Evolutionary conservation across 2,113 vertebrate genomes (phyloP).

Genomic region (Electrona antarctica): DNA sequence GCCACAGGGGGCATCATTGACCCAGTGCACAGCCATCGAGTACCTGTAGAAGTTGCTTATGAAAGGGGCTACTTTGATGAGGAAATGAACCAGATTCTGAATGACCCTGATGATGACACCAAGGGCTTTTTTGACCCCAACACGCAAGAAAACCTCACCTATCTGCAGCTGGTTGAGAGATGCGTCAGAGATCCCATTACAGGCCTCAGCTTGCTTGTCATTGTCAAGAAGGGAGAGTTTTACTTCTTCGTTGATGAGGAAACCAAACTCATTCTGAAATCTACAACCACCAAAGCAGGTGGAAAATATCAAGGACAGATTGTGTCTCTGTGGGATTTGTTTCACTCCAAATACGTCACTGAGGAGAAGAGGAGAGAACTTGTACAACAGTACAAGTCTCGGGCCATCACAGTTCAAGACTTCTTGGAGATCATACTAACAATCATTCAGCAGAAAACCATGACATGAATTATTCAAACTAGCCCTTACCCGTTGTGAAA

Average conservation of each 20-base stretch:
- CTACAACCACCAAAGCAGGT: slow-evolving; percentile 48
- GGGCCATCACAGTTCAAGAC: slow-evolving; percentile 61
- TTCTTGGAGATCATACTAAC: slow-evolving; percentile 45
- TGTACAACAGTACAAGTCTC: slow-evolving; percentile 56
- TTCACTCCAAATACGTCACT: slow-evolving; percentile 72
- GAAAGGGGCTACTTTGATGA: slow-evolving; percentile 77
- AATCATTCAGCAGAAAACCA: slow-evolving; percentile 66
- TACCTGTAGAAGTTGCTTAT: slow-evolving; percentile 81
- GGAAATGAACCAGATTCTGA: slow-evolving; percentile 75
- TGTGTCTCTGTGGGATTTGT: slow-evolving; percentile 73
- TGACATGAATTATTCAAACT: slow-evolving; percentile 60
- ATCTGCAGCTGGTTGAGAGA: slow-evolving; percentile 37
- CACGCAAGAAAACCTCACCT: slow-evolving; percentile 42
- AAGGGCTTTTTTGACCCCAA: slow-evolving; percentile 78
- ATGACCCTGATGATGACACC: slow-evolving; percentile 67
- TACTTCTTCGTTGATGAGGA: slow-evolving; percentile 65
- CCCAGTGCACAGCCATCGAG: slow-evolving; percentile 73
- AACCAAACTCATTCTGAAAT: slow-evolving; percentile 49
- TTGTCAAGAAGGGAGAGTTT: slow-evolving; percentile 65
- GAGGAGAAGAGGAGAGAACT: slow-evolving; percentile 68
- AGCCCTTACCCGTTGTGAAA: too few species aligned
- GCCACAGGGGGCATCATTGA: slow-evolving; percentile 78
- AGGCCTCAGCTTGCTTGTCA: slow-evolving; percentile 34
- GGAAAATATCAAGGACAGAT: slow-evolving; percentile 70
- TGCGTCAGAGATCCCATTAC: slow-evolving; percentile 35